Percentiles rank a stretch among this genome's conserved stretches.
These are phyloP conservation scores for Rhagonycha lutea DNA, from an alignment of 2,888 invertebrate species.

Conservation along the genomic window DNA sequence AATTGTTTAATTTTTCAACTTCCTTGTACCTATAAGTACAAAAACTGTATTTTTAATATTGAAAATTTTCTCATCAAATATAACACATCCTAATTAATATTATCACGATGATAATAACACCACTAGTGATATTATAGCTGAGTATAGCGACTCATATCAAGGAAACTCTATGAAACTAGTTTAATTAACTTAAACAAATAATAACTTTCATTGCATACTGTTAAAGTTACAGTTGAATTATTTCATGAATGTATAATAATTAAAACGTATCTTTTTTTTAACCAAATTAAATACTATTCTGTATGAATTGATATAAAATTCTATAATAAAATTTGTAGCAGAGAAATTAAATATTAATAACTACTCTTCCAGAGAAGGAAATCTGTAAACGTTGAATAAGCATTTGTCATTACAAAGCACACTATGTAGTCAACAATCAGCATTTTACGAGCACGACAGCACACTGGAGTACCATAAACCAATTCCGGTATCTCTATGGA, in stretches of 20 bases:
- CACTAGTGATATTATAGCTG: too few species aligned
- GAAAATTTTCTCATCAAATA: too few species aligned
- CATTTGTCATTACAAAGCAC: constrained; percentile 46
- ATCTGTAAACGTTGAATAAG: constrained; percentile 9
- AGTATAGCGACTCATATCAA: not conserved
- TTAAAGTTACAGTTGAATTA: not conserved
- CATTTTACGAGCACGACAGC: constrained; percentile 52
- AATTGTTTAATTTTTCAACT: too few species aligned
- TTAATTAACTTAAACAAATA: not conserved
- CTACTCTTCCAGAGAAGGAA: not conserved
- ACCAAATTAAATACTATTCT: not conserved
- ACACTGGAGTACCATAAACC: constrained; percentile 51
- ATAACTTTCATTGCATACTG: not conserved
- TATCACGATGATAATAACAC: too few species aligned
- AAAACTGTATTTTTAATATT: too few species aligned
- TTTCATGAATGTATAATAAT: not conserved
- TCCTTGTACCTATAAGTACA: too few species aligned
- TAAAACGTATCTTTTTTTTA: not conserved
- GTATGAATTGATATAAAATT: not conserved
- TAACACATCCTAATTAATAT: too few species aligned
- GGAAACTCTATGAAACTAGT: not conserved
- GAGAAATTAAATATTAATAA: not conserved
- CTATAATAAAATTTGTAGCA: not conserved
- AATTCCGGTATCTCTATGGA: constrained; percentile 42
- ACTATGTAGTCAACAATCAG: constrained; percentile 51